These are phyloP conservation scores for Lipotes vexillifer DNA, from an alignment of 2,113 vertebrate genomes.

Conservation along the genomic window DNA sequence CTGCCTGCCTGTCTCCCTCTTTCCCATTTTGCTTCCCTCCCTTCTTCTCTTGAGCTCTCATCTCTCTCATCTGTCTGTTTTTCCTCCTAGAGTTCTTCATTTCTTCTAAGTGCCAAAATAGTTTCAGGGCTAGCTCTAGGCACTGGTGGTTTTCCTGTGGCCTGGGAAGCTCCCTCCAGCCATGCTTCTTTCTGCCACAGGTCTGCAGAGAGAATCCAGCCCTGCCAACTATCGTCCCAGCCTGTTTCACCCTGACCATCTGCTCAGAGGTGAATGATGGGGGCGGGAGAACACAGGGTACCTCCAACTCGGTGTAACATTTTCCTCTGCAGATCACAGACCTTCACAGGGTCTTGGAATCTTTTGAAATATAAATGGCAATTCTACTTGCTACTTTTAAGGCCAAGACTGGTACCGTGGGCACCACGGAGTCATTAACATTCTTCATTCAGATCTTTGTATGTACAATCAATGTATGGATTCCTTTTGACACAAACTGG, in stretches of 20 bases:
- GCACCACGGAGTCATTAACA: slow-evolving; percentile 24
- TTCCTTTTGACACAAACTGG: slow-evolving; percentile 52
- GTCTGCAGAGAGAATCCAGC: fast-evolving
- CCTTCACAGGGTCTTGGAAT: background rate
- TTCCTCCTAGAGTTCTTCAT: slow-evolving; percentile 1
- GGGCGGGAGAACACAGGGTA: background rate
- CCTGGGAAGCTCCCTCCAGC: background rate
- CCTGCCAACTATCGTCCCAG: background rate
- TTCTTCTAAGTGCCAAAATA: background rate
- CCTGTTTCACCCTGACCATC: background rate
- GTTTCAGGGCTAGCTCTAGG: slow-evolving; percentile 1
- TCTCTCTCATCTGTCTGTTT: background rate
- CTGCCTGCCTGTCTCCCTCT: background rate
- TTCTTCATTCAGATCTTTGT: background rate
- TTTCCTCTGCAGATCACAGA: slow-evolving; percentile 1
- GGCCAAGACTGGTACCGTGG: background rate
- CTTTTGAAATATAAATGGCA: slow-evolving; percentile 62
- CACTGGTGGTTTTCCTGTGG: background rate
- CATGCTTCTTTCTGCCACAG: background rate
- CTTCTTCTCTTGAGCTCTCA: background rate
- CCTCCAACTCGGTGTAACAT: background rate
- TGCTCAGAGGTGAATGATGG: fast-evolving
- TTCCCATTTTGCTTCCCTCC: background rate
- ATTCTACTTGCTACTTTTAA: slow-evolving; percentile 19
- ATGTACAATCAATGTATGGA: background rate